Evolutionary conservation across 2,113 vertebrate species (phyloP).

Genomic region (Caloenas nicobarica): DNA sequence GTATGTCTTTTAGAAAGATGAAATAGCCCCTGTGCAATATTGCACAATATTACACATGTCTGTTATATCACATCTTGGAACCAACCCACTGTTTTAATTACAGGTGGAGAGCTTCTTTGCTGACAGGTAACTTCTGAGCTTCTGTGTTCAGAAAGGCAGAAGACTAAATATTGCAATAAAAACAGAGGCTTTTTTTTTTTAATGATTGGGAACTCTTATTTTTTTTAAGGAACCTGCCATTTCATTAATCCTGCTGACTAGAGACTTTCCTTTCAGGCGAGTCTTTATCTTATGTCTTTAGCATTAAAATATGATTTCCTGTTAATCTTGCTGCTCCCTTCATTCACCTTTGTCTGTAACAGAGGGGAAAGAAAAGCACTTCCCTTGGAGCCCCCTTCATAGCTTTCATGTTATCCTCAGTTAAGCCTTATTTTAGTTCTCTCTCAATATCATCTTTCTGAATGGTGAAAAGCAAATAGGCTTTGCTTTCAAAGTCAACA

Average conservation of each 20-base stretch:
- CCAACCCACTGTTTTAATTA: neutral
- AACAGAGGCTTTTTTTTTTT: neutral
- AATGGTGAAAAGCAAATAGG: neutral
- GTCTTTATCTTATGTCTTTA: neutral
- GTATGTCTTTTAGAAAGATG: slow-evolving; percentile 27
- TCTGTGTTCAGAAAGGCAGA: neutral
- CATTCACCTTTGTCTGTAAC: neutral
- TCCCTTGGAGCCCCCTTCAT: neutral
- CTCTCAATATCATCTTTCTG: neutral
- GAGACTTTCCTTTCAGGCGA: neutral
- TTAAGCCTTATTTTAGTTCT: neutral
- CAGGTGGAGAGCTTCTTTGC: neutral
- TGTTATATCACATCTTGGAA: slow-evolving; percentile 19
- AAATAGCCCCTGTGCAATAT: slow-evolving; percentile 55
- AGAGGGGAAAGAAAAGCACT: neutral
- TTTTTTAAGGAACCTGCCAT: neutral
- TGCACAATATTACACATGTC: neutral
- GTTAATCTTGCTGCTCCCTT: neutral
- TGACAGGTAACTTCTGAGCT: neutral
- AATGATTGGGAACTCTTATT: neutral
- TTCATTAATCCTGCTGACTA: neutral
- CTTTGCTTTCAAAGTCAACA: slow-evolving; percentile 13
- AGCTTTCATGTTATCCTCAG: neutral
- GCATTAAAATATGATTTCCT: neutral
- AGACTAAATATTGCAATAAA: neutral